Percentiles rank a stretch among this genome's conserved stretches.
These are phyloP conservation scores for Borostomias antarcticus DNA, from an alignment of 2,797 vertebrate genomes.

Conservation along the genomic window DNA sequence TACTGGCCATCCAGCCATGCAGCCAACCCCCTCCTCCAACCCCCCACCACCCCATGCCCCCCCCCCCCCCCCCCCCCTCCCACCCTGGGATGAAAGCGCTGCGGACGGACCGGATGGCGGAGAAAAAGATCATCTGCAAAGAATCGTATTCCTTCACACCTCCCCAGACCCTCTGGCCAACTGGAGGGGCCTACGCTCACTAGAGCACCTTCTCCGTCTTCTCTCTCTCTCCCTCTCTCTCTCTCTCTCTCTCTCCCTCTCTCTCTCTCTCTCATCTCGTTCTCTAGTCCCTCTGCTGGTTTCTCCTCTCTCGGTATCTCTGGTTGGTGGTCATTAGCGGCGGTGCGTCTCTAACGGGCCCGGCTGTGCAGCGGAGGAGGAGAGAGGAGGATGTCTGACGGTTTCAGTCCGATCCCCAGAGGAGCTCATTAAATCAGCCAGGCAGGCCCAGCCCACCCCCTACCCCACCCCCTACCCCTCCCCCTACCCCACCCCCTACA, in stretches of 20 bases:
- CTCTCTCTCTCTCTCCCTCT: neutral
- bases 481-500: neutral
- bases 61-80: neutral
- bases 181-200: neutral
- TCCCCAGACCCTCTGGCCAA: no score
- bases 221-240: neutral
- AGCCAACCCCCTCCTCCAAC: no score
- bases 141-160: no score
- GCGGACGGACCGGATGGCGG: no score
- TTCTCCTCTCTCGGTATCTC: no score
- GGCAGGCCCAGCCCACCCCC: constrained; percentile 56
- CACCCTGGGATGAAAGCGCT: no score
- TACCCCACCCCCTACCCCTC: constrained; percentile 32
- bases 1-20: constrained; percentile 1
- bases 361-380: constrained; percentile 13
- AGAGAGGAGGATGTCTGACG: constrained; percentile 53
- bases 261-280: neutral
- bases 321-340: no score
- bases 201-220: neutral
- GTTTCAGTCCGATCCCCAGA: constrained; percentile 64
- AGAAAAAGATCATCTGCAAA: no score
- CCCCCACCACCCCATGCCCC: no score
- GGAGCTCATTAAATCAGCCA: constrained; percentile 79
- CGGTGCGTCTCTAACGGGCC: no score
- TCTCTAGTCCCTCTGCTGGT: neutral